Conservation (phyloP, 2,113 vertebrate species). For the Pantherophis guttatus region DNA sequence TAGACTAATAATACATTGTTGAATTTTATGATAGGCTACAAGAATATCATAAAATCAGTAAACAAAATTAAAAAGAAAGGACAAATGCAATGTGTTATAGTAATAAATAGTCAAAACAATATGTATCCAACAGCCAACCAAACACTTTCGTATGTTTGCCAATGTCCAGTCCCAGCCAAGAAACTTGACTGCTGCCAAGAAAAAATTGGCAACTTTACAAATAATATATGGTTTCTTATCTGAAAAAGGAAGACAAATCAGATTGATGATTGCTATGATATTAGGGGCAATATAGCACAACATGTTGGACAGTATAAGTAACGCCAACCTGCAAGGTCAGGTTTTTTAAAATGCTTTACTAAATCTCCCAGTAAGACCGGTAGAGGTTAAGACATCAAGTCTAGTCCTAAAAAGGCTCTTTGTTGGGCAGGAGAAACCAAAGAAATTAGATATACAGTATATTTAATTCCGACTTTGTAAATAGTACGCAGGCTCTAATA, state of each 20-base stretch:
- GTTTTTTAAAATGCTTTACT: neutral
- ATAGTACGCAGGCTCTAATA: neutral
- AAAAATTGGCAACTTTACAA: neutral
- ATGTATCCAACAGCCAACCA: neutral
- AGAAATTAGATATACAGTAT: neutral
- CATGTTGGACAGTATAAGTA: neutral
- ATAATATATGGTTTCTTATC: neutral
- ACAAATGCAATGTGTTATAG: neutral
- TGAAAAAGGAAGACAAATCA: neutral
- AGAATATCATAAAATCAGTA: neutral
- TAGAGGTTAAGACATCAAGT: neutral
- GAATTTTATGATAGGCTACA: neutral
- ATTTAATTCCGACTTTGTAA: neutral
- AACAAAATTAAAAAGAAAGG: neutral
- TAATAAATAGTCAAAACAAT: neutral
- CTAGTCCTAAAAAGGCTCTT: neutral
- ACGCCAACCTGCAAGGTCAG: neutral
- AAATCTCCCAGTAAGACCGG: neutral
- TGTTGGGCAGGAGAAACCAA: neutral
- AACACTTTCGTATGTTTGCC: neutral
- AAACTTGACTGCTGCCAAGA: neutral
- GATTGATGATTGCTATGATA: neutral
- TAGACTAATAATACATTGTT: neutral
- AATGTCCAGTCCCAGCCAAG: neutral
- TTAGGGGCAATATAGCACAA: neutral